Percentiles rank a stretch among this genome's conserved stretches.
Evolutionary conservation across 2,113 vertebrate species (phyloP).

Genomic region (Bos javanicus): DNA sequence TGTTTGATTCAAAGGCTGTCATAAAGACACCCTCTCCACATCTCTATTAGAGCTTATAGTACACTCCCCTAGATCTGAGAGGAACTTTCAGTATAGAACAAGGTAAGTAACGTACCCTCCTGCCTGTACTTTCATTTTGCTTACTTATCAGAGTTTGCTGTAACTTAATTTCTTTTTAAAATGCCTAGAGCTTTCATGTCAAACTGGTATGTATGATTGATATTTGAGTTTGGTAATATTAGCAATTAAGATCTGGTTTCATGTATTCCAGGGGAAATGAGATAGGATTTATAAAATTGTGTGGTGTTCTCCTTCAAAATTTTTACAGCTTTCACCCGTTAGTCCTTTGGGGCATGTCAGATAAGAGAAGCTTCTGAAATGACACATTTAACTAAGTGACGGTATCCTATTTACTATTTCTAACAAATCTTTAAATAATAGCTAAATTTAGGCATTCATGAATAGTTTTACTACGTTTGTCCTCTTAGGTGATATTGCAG

Average conservation of each 20-base stretch:
- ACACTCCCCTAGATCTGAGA: background rate
- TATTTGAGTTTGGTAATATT: background rate
- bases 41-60: background rate
- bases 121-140: slow-evolving; percentile 1
- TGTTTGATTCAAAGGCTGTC: slow-evolving; percentile 74
- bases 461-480: background rate
- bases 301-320: background rate
- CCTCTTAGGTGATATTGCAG: fast-evolving
- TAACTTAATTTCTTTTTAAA: background rate
- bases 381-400: background rate
- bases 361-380: background rate
- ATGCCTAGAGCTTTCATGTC: background rate
- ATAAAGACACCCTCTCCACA: background rate
- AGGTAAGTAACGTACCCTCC: slow-evolving; percentile 74
- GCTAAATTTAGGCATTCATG: background rate
- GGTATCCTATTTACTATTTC: background rate
- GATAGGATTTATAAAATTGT: background rate
- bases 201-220: background rate
- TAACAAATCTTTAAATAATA: background rate
- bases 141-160: background rate
- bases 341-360: too few species aligned
- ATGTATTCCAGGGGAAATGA: too few species aligned
- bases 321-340: background rate
- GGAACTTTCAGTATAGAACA: slow-evolving; percentile 39
- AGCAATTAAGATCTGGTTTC: background rate